These are phyloP conservation scores for Oxyura jamaicensis DNA, from an alignment of 2,113 vertebrate genomes.

Conservation along the genomic window DNA sequence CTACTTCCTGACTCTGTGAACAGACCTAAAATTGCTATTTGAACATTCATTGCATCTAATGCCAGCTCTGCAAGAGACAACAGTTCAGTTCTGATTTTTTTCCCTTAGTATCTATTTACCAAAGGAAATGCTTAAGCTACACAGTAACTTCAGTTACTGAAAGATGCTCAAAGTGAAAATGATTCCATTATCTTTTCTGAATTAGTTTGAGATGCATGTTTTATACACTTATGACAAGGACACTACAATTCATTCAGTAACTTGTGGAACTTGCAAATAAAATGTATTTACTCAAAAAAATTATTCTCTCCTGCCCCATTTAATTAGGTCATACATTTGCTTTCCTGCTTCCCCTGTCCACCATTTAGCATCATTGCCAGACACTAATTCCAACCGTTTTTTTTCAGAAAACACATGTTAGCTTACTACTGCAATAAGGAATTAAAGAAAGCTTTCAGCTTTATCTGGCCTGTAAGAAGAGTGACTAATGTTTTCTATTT, in stretches of 20 bases:
- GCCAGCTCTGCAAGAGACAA: not conserved
- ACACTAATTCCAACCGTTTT: not conserved
- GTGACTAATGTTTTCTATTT: not conserved
- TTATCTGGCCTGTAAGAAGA: not conserved
- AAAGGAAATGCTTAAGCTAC: not conserved
- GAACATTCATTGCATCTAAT: not conserved
- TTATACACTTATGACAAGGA: not conserved
- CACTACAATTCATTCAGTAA: not conserved
- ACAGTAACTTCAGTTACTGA: rapidly evolving
- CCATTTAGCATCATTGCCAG: not conserved
- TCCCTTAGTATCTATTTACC: not conserved
- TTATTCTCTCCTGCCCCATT: not conserved
- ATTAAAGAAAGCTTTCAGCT: not conserved
- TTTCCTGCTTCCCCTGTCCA: not conserved
- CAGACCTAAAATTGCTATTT: not conserved
- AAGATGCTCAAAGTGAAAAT: not conserved
- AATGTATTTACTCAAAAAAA: not conserved
- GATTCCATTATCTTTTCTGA: not conserved
- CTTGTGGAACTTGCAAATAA: not conserved
- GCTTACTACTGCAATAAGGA: not conserved
- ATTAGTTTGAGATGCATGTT: not conserved
- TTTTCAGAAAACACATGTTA: not conserved
- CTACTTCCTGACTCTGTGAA: not conserved
- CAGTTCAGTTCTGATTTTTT: not conserved
- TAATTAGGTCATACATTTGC: not conserved